phyloP scores from a whole-genome alignment of 2,797 vertebrate species.

The Malurus leucopterus region DNA sequence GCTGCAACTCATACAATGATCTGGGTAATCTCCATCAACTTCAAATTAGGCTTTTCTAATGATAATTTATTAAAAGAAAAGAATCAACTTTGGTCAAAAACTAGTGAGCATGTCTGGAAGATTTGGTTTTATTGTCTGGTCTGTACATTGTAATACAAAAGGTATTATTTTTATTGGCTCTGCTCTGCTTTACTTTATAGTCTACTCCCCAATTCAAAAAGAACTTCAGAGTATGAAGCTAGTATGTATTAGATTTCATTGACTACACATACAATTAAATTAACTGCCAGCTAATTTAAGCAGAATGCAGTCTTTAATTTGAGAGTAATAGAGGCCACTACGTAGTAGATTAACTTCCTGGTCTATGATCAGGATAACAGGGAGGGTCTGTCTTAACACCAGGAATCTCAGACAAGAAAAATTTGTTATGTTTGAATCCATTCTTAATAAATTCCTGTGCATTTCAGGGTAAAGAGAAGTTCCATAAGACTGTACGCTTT shows the following conservation, averaged over 20 bases:
- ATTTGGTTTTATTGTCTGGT: background rate
- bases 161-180: background rate
- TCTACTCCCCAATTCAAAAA: background rate
- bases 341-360: background rate
- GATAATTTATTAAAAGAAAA: background rate
- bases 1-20: background rate
- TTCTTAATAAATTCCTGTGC: background rate
- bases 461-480: slow-evolving; percentile 72
- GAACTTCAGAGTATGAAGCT: background rate
- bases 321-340: background rate
- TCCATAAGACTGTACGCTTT: slow-evolving; percentile 70
- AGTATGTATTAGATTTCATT: background rate
- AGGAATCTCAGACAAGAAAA: background rate
- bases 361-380: background rate
- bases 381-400: background rate
- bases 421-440: background rate
- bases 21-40: background rate
- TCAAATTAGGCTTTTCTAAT: background rate
- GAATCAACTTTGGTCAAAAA: background rate
- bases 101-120: background rate
- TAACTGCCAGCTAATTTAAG: background rate
- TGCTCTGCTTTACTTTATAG: background rate
- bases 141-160: background rate
- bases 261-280: background rate
- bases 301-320: background rate